Evolutionary conservation across 2,797 vertebrate species (phyloP), one percentile per base, ranked within the genome.

Genomic region (Ciconia nigra): DNA sequence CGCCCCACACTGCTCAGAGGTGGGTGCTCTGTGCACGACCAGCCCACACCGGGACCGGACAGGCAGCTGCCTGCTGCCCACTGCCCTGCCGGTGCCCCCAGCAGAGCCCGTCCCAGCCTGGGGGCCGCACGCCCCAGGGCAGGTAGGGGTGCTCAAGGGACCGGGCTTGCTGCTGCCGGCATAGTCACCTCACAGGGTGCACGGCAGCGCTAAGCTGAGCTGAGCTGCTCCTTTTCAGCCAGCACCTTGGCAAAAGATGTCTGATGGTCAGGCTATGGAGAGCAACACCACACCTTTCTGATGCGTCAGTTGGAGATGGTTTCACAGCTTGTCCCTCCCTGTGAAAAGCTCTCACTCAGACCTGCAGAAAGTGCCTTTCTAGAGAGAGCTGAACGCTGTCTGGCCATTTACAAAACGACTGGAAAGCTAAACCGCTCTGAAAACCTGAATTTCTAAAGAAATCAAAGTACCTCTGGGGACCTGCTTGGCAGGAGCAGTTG

Each of bases 11-110:
- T 2, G 0, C 61, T 17, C 7, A 20, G 33, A 41, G 28, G 29
- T 1, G 3, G n/a, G 7, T 42, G 83, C 25, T 24, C 35, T 9
- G 47, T 4, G 13, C 10, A 21, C 3, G 0, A 31, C 24, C 73
- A 31, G 61, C 35, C 9, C 1, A 1, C 15, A 2, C 0, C 0
- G 49, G 41, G 22, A 69, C 1, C 0, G 5, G 65, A 10, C 5
- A 0, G 31, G 44, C 28, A 44, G 55, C 33, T 2, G 3, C 54
- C 62, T 11, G 55, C 33, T 2, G 3, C 54, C 62, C 13, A 4
- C 59, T 63, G 67, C 46, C 51, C n/a, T 10, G 22, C 26, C 6
- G 1, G 11, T 29, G 29, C 13, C 46, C 42, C 6, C 58, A 16
- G 35, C 39, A 55, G 35, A 65, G 51, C 63, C 37, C 1, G 2